phyloP scores from a whole-genome alignment of 2,113 vertebrate genomes.

The Aix galericulata region DNA sequence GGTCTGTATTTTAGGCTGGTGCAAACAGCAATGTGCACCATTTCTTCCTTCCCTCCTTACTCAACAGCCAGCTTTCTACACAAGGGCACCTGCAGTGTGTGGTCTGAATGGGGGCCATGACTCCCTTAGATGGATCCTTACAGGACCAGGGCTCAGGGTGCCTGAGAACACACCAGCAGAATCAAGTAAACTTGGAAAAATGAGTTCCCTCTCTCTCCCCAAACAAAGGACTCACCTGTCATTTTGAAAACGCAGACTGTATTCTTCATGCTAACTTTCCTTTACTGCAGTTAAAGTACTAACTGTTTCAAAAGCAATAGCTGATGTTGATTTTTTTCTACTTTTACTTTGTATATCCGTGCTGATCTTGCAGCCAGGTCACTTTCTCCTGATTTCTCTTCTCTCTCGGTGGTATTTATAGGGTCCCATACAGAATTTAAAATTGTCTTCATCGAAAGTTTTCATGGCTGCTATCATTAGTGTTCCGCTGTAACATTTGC shows the following conservation, averaged over 20 bases:
- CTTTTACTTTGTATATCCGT: neutral
- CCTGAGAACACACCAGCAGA: too few relatives aligned
- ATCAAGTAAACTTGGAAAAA: neutral
- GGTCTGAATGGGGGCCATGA: neutral
- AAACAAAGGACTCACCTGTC: neutral
- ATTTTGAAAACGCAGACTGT: neutral
- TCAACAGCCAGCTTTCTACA: neutral
- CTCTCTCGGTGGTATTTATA: neutral
- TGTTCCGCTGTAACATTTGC: neutral
- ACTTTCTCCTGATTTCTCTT: neutral
- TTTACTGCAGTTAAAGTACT: neutral
- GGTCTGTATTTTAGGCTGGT: neutral
- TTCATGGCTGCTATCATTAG: neutral
- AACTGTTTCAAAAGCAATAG: neutral
- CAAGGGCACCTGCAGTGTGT: neutral
- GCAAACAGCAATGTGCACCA: rapidly evolving
- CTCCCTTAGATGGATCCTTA: neutral
- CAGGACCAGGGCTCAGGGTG: neutral
- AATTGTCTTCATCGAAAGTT: neutral
- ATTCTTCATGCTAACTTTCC: neutral
- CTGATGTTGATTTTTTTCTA: neutral
- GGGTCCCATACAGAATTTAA: neutral
- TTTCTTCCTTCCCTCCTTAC: neutral
- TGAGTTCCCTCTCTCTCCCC: neutral
- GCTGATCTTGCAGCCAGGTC: neutral